Percentiles rank a stretch among this genome's conserved stretches.
Evolutionary conservation across 2,797 vertebrate species (phyloP).

Genomic region (Phylloscopus collybita): DNA sequence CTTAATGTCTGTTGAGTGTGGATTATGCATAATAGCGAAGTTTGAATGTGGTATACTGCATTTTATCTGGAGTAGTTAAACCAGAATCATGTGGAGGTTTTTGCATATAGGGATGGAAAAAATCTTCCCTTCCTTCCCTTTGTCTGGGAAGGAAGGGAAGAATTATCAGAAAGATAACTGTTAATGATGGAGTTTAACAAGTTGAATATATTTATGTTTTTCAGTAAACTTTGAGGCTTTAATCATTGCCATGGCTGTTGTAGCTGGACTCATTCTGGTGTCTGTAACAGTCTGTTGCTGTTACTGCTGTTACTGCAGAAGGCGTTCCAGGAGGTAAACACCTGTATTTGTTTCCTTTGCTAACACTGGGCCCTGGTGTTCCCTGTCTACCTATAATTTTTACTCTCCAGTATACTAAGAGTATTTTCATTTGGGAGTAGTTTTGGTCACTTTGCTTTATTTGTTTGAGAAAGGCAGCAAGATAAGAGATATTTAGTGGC

Average conservation of each 20-base stretch:
- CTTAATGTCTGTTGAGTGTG: not conserved
- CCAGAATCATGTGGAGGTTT: not conserved
- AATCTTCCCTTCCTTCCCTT: no score
- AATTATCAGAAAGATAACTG: not conserved
- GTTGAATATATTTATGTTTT: constrained; percentile 30
- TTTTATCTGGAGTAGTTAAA: not conserved
- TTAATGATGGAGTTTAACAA: constrained; percentile 3
- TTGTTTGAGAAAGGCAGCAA: not conserved
- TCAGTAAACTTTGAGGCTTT: constrained; percentile 89
- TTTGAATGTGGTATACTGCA: not conserved
- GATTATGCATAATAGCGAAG: not conserved
- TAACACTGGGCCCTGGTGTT: not conserved
- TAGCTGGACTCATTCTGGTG: constrained; percentile 80
- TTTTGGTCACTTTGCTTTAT: not conserved
- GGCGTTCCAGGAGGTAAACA: constrained; percentile 75
- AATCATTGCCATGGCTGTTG: constrained; percentile 83
- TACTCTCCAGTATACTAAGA: not conserved
- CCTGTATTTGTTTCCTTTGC: not conserved
- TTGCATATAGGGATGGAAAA: not conserved
- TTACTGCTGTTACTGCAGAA: constrained; percentile 82
- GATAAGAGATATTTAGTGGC: not conserved
- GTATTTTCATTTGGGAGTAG: not conserved
- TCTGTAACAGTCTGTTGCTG: constrained; percentile 82
- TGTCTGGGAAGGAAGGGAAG: not conserved
- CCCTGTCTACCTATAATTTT: not conserved